These are phyloP conservation scores for Hermaeophaga mercurialis DNA, from an alignment of 2,888 invertebrate genomes.

Conservation along the genomic window DNA sequence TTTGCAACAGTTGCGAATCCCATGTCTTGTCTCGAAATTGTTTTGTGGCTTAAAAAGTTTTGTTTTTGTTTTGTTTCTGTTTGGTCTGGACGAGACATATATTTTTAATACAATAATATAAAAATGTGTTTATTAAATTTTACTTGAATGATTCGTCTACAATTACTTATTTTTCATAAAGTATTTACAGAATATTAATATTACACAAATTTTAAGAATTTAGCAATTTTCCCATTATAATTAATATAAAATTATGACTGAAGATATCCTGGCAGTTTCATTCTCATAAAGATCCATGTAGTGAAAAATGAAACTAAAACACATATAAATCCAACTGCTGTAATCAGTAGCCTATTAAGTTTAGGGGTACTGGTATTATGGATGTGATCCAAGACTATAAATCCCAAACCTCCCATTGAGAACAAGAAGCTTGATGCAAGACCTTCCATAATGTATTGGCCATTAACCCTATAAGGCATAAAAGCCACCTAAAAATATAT, in stretches of 20 bases:
- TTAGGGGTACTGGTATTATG: slow-evolving; percentile 87
- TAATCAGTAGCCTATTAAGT: slow-evolving; percentile 86
- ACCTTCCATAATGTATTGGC: slow-evolving; percentile 99
- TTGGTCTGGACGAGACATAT: too few relatives aligned
- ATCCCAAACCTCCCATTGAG: slow-evolving; percentile 93
- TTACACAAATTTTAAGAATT: too few relatives aligned
- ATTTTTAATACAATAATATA: too few relatives aligned
- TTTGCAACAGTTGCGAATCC: too few relatives aligned
- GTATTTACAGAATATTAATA: too few relatives aligned
- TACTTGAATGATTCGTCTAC: too few relatives aligned
- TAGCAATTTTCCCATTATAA: too few relatives aligned
- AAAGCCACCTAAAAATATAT: slow-evolving; percentile 80
- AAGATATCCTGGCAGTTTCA: slow-evolving; percentile 91
- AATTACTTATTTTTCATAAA: too few relatives aligned
- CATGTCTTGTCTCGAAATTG: too few relatives aligned
- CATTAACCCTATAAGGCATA: slow-evolving; percentile 98
- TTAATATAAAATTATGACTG: slow-evolving; percentile 69
- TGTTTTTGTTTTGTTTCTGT: too few relatives aligned
- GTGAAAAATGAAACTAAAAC: slow-evolving; percentile 94
- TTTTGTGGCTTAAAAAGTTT: too few relatives aligned
- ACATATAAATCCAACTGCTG: slow-evolving; percentile 89
- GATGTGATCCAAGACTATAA: slow-evolving; percentile 94
- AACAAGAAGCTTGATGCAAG: slow-evolving; percentile 97
- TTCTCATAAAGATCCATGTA: slow-evolving; percentile 97
- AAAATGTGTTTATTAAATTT: too few relatives aligned